These are phyloP conservation scores for Bombyx mori DNA, from an alignment of 1,140 invertebrate species.

Conservation along the genomic window ASM3026992v2 NC_085111.1:4580001-4580500, in stretches of 20 bases:
- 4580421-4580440: constrained; percentile 18
- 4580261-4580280: constrained; percentile 35
- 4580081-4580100: too few species aligned
- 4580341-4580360: too few species aligned
- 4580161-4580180: too few species aligned
- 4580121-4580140: too few species aligned
- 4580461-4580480: constrained; percentile 39
- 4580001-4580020: too few species aligned
- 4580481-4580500: constrained; percentile 30
- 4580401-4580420: constrained; percentile 60
- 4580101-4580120: too few species aligned
- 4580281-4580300: constrained; percentile 26
- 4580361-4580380: constrained; percentile 22
- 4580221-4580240: constrained; percentile 20
- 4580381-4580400: constrained; percentile 62
- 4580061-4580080: too few species aligned
- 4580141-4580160: too few species aligned
- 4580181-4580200: neutral
- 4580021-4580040: too few species aligned
- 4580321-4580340: too few species aligned
- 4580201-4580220: constrained; percentile 7
- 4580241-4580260: constrained; percentile 54
- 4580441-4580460: constrained; percentile 45
- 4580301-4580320: constrained; percentile 13
- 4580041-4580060: too few species aligned